Conservation (phyloP, 2,888 invertebrate species). For the Papilio gigon region DNA sequence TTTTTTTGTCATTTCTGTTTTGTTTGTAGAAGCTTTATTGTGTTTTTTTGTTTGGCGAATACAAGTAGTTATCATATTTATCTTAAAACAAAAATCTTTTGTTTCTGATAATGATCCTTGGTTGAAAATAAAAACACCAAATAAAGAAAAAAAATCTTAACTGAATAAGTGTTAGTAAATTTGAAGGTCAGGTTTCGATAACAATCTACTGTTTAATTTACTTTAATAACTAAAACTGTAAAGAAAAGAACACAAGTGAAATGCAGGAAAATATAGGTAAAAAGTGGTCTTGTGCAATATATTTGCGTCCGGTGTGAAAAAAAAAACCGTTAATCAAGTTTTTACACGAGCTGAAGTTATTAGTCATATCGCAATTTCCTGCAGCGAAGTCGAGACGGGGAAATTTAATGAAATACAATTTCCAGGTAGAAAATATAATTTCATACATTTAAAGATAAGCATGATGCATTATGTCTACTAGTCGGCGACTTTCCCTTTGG, state of each 20-base stretch:
- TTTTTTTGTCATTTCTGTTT: slow-evolving; percentile 18
- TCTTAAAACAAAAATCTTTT: neutral
- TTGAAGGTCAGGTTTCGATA: too few relatives aligned
- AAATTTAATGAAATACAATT: slow-evolving; percentile 36
- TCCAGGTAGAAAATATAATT: slow-evolving; percentile 22
- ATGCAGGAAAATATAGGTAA: too few relatives aligned
- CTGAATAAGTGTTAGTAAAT: too few relatives aligned
- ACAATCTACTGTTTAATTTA: too few relatives aligned
- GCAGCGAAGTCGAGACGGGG: neutral
- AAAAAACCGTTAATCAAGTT: slow-evolving; percentile 43
- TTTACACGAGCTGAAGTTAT: slow-evolving; percentile 34
- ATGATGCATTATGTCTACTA: slow-evolving; percentile 21
- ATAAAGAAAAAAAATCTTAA: neutral
- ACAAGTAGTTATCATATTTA: neutral
- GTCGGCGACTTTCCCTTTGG: too few relatives aligned
- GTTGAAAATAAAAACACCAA: neutral
- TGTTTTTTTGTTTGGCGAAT: neutral
- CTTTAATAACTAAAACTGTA: too few relatives aligned
- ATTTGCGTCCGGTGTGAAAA: slow-evolving; percentile 54
- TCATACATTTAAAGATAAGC: slow-evolving; percentile 25
- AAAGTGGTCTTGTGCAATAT: slow-evolving; percentile 1
- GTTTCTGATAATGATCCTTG: neutral
- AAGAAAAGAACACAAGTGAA: too few relatives aligned
- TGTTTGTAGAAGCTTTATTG: slow-evolving; percentile 6
- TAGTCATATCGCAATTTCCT: slow-evolving; percentile 35